Evolutionary conservation across 2,797 vertebrate genomes (phyloP).

Genomic region (Cirrhinus mrigala): DNA sequence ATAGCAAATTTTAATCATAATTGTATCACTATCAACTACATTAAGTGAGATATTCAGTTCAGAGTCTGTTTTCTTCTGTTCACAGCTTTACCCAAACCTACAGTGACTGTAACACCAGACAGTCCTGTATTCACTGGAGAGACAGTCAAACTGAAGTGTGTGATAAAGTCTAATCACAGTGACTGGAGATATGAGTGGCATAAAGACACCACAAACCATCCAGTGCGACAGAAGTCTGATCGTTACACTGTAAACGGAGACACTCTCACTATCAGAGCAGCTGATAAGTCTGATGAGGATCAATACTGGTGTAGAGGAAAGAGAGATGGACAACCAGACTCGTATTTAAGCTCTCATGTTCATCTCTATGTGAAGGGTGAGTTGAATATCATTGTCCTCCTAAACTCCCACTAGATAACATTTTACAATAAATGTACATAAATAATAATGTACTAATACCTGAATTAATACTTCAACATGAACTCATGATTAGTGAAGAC

Average conservation of each 20-base stretch:
- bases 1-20: no score
- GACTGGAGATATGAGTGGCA: neutral
- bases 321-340: constrained; percentile 43
- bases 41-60: no score
- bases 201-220: neutral
- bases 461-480: no score
- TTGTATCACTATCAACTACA: no score
- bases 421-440: no score
- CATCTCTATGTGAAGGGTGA: neutral
- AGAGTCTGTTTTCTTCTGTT: no score
- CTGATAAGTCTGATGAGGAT: constrained; percentile 5
- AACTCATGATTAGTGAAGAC: no score
- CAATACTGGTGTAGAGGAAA: constrained; percentile 55
- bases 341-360: neutral
- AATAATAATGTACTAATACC: no score
- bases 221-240: neutral
- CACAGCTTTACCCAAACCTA: neutral
- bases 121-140: neutral
- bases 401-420: no score
- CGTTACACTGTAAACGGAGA: neutral
- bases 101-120: neutral
- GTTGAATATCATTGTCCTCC: neutral
- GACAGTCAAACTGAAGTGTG: neutral
- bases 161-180: rapidly evolving
- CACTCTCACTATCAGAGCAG: neutral